A percentile compares a stretch with the other conserved stretches of the same genome.
These are phyloP conservation scores for Pemphigus obesinymphae DNA, from an alignment of 1,140 invertebrate genomes.

Conservation along the genomic window DNA sequence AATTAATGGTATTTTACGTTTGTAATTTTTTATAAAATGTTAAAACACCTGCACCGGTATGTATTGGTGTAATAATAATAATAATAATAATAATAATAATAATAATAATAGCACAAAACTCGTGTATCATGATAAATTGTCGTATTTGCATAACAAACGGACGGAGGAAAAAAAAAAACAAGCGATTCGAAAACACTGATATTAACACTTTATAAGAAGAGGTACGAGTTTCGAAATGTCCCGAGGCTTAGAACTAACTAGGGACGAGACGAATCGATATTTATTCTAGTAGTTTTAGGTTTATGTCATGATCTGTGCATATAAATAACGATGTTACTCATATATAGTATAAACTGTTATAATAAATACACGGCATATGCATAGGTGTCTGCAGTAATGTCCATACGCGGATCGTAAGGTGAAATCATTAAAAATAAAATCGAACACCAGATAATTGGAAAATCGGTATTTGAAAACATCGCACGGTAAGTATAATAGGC, in stretches of 20 bases:
- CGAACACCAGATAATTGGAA: not conserved
- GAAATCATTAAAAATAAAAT: not conserved
- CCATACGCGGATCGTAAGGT: not conserved
- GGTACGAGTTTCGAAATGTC: not conserved
- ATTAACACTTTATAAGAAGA: not conserved
- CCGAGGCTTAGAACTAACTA: not conserved
- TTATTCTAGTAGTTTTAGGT: not conserved
- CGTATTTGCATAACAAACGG: not conserved
- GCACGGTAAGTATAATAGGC: not conserved
- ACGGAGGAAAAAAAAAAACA: not conserved
- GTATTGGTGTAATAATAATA: no score
- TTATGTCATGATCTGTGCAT: not conserved
- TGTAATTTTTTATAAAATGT: not conserved
- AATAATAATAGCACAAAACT: not conserved
- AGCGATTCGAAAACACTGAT: not conserved
- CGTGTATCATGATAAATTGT: not conserved
- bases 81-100: no score
- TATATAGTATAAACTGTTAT: no score
- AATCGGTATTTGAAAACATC: not conserved
- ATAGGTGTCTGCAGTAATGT: not conserved
- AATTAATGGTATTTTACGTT: not conserved
- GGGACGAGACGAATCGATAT: not conserved
- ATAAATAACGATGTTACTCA: not conserved
- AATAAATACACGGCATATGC: not conserved
- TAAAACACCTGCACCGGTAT: not conserved